A percentile compares a stretch with the other conserved stretches of the same genome.
phyloP scores from a whole-genome alignment of 2,888 invertebrate species.

The Melanchra persicariae region DNA sequence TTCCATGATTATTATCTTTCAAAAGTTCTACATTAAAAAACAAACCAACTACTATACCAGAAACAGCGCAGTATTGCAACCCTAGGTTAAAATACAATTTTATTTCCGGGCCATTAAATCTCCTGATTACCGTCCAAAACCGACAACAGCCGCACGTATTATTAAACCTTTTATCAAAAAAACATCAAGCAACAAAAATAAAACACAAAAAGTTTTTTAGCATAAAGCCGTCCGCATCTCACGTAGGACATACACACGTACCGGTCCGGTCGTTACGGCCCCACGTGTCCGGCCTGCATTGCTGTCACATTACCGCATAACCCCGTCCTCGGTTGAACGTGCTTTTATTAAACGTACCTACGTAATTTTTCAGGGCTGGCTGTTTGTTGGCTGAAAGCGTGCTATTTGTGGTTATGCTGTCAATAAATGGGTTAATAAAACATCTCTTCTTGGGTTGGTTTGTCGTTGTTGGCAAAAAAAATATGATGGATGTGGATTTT shows the following conservation, averaged over 20 bases:
- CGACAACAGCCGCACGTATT: conserved; percentile 6
- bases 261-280: conserved; percentile 61
- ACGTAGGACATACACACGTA: conserved; percentile 65
- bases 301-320: conserved; percentile 63
- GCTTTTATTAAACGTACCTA: conserved; percentile 57
- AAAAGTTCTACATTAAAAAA: no score
- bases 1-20: no score
- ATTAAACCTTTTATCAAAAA: conserved; percentile 41
- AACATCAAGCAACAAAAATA: conserved; percentile 49
- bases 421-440: conserved; percentile 43
- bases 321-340: conserved; percentile 55
- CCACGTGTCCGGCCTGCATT: conserved; percentile 64
- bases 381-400: conserved; percentile 23
- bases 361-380: conserved; percentile 48
- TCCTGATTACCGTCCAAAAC: conserved; percentile 5
- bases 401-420: conserved; percentile 28
- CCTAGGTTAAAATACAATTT: conserved; percentile 12
- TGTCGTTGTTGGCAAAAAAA: neutral
- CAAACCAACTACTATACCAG: neutral
- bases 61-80: neutral
- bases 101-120: conserved; percentile 2
- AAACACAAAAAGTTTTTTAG: conserved; percentile 55
- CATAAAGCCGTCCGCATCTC: conserved; percentile 49
- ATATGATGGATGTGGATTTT: conserved; percentile 4
- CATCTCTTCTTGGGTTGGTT: conserved; percentile 3